Evolutionary conservation across 2,797 vertebrate species (phyloP).

Genomic region (Danio albolineatus): DNA sequence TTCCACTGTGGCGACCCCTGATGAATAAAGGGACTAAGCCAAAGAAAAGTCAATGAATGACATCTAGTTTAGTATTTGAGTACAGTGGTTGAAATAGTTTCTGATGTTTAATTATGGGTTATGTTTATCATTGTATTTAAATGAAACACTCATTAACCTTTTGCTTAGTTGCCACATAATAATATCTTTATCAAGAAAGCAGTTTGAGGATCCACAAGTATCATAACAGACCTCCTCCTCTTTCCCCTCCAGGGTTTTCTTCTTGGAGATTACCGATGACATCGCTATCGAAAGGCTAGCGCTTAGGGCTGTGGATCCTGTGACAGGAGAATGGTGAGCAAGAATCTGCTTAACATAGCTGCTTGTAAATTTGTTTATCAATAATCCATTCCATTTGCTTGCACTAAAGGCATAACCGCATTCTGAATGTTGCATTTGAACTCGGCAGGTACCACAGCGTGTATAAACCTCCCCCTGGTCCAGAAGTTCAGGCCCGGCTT

Average conservation of each 20-base stretch:
- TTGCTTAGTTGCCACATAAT: neutral
- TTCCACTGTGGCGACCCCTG: too few species aligned
- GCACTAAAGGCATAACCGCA: neutral
- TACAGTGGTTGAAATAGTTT: neutral
- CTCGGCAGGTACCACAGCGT: slow-evolving; percentile 82
- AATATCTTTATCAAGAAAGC: neutral
- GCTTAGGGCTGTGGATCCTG: slow-evolving; percentile 81
- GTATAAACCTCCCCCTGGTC: slow-evolving; percentile 80
- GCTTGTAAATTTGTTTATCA: neutral
- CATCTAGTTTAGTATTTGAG: neutral
- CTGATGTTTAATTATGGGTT: neutral
- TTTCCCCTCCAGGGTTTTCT: slow-evolving; percentile 82
- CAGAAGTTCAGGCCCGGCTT: slow-evolving; percentile 80
- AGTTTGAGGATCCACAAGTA: neutral
- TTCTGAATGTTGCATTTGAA: slow-evolving; percentile 21
- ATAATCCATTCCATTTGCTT: neutral
- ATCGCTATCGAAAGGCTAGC: slow-evolving; percentile 83
- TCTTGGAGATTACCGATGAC: slow-evolving; percentile 85
- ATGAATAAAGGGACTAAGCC: too few species aligned
- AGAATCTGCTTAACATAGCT: neutral
- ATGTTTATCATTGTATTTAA: neutral
- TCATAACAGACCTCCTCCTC: slow-evolving; percentile 22
- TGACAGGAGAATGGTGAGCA: slow-evolving; percentile 88
- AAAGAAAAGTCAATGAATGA: too few species aligned
- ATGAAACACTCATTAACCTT: neutral